phyloP scores from a whole-genome alignment of 1,140 invertebrate genomes.

The Colletes gigas region DNA sequence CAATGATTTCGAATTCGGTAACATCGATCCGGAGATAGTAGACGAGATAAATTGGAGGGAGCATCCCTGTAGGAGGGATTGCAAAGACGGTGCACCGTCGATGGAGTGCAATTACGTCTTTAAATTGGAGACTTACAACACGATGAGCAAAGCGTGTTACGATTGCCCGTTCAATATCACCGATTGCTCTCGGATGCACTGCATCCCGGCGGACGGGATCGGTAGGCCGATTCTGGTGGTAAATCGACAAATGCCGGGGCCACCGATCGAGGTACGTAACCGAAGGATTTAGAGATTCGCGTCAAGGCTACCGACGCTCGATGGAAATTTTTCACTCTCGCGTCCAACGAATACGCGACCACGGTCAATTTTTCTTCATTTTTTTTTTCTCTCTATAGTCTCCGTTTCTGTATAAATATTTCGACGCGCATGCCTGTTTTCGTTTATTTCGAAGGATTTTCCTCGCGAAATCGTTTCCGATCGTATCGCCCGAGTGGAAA shows the following conservation, averaged over 20 bases:
- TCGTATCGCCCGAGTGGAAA: no score
- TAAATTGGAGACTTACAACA: constrained; percentile 89
- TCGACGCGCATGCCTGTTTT: no score
- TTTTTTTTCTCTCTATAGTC: no score
- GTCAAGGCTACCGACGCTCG: no score
- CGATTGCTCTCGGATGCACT: constrained; percentile 90
- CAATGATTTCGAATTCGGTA: constrained; percentile 22
- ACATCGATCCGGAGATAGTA: constrained; percentile 31
- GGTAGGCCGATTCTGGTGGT: constrained; percentile 88
- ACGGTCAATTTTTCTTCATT: no score
- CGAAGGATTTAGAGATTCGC: no score
- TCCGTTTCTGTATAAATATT: no score
- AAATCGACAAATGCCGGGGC: constrained; percentile 94
- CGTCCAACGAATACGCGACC: no score
- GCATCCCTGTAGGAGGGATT: constrained; percentile 82
- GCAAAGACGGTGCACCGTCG: constrained; percentile 80
- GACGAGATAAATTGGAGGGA: constrained; percentile 51
- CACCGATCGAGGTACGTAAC: constrained; percentile 85
- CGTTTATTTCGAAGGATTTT: no score
- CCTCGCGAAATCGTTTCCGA: no score
- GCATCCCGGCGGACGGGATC: constrained; percentile 91
- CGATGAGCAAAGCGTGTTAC: constrained; percentile 93
- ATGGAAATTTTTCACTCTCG: no score
- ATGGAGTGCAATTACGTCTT: constrained; percentile 88
- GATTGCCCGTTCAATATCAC: constrained; percentile 88